Percentiles rank a stretch among this genome's conserved stretches.
Conservation (phyloP, 2,113 vertebrate species). For the Acanthochromis polyacanthus region DNA sequence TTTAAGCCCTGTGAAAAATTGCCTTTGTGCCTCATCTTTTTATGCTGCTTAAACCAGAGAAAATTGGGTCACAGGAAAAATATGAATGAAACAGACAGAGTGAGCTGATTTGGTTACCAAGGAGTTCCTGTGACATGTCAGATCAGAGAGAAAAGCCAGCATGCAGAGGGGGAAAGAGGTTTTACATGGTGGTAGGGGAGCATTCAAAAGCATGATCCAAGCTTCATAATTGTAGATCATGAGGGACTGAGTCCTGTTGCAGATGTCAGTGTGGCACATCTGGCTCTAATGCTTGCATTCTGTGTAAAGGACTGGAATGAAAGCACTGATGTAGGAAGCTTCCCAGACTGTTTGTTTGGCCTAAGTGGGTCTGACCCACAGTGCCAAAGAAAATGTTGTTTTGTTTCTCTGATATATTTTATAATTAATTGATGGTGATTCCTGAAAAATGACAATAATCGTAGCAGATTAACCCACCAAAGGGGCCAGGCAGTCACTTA, state of each 20-base stretch:
- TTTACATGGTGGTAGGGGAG: conserved; percentile 38
- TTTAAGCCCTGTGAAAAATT: conserved; percentile 74
- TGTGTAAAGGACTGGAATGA: conserved; percentile 12
- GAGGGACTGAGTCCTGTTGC: conserved; percentile 9
- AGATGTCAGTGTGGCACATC: conserved; percentile 44
- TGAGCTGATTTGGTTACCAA: conserved; percentile 67
- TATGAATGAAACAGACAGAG: conserved; percentile 75
- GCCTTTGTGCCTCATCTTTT: conserved; percentile 72
- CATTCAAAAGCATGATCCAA: conserved; percentile 33
- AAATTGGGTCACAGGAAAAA: conserved; percentile 78
- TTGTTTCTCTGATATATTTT: not conserved
- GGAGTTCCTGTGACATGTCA: conserved; percentile 60
- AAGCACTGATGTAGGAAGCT: conserved; percentile 3
- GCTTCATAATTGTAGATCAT: conserved; percentile 18
- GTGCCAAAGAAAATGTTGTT: not conserved
- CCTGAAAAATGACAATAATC: not conserved
- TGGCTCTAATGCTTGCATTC: conserved; percentile 23
- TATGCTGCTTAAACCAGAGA: conserved; percentile 68
- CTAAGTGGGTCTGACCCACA: not conserved
- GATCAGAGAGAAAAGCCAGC: conserved; percentile 42
- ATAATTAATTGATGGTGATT: conserved; percentile 5
- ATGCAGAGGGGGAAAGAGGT: conserved; percentile 20
- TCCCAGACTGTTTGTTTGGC: conserved; percentile 18
- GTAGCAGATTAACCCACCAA: not conserved
- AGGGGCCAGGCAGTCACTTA: not conserved